Evolutionary conservation across 23 tunicate species (phyloP).

Genomic region (Halocynthia roretzi): DNA sequence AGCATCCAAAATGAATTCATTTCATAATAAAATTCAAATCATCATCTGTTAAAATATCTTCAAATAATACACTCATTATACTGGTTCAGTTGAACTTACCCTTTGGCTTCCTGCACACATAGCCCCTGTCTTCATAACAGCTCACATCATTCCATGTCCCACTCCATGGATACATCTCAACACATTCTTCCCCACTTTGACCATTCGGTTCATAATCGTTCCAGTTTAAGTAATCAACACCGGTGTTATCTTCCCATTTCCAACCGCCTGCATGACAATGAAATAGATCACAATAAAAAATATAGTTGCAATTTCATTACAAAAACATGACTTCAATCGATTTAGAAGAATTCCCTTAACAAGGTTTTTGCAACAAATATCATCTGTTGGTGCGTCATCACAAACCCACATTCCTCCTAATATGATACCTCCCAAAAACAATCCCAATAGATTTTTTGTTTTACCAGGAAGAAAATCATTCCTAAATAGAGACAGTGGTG

Average conservation of each 20-base stretch:
- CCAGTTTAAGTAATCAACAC: constrained; percentile 78
- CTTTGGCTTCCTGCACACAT: constrained; percentile 60
- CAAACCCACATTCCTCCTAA: no score
- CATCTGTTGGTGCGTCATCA: no score
- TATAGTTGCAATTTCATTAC: neutral
- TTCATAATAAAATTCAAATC: no score
- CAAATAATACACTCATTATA: neutral
- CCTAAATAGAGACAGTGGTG: no score
- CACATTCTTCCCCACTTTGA: constrained; percentile 63
- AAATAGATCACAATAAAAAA: neutral
- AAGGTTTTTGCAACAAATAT: no score
- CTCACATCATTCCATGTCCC: constrained; percentile 87
- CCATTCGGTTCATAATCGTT: constrained; percentile 77
- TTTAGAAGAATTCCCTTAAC: no score
- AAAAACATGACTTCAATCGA: neutral
- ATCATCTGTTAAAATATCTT: no score
- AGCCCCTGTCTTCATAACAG: constrained; percentile 68
- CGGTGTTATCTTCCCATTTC: constrained; percentile 57
- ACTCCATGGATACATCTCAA: constrained; percentile 89
- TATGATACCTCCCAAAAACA: no score
- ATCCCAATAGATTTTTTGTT: no score
- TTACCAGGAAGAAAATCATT: no score
- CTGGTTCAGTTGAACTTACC: constrained; percentile 15
- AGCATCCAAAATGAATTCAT: no score
- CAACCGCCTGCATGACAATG: constrained; percentile 49